Evolutionary conservation across 2,888 invertebrate species (phyloP), one percentile per base, ranked within the genome.

Genomic region (Euplagia quadripunctaria): DNA sequence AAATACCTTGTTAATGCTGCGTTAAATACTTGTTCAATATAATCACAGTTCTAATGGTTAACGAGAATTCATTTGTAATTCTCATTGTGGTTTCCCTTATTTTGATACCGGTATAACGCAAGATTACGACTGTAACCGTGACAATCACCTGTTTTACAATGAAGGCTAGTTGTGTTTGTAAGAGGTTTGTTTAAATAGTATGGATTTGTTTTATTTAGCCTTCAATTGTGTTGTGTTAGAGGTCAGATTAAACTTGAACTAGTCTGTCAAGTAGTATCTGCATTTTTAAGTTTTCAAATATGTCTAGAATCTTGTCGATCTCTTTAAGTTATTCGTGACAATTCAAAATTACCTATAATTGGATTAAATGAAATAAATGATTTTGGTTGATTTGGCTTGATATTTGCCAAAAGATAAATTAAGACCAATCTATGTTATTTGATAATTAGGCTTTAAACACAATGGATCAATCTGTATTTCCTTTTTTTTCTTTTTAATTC

Each of bases 21-120:
- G 63, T 75, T 72, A 66, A 82, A 77, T 70, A 76, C 79, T 77
- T 78, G 77, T 76, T 69, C 20, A 68, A 72, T 70, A 70, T 66
- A 79, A 76, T 78, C 74, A 71, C 55, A 68, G 46, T 42, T 43
- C 4, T 70, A 74, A 82, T 74, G 71, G 65, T 74, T 76, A 65
- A 67, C 63, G 58, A 70, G 76, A 74, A 79, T 73, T 81, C 78
- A 78, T 77, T 76, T 82, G 74, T 79, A 74, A 74, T 78, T 77
- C 49, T 75, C 69, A 78, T 74, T 72, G 68, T 74, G 66, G 66
- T 78, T 77, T 72, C 68, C 64, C 65, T 73, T 78, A 77, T 75
- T 82, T 73, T 75, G 79, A 74, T 78, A 72, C 42, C 43, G 52
- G 16, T 20, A 16, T 68, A 68, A 43, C 74, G 49, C 20, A 46